Conservation (phyloP, 2,797 vertebrate genomes). For the Smutsia temminckii region DNA sequence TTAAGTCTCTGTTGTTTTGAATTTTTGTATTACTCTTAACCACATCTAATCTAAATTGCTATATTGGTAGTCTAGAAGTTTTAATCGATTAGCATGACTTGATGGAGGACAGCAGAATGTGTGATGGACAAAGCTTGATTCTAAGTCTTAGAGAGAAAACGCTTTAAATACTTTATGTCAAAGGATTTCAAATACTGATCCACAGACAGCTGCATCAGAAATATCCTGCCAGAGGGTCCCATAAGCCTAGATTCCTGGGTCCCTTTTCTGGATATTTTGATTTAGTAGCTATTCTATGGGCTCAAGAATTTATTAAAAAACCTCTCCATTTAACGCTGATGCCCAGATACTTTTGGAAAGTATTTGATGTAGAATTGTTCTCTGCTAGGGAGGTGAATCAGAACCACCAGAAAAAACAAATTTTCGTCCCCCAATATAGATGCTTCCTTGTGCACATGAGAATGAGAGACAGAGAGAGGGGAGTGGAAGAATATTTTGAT, state of each 20-base stretch:
- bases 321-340: background rate
- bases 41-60: background rate
- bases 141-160: background rate
- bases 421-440: background rate
- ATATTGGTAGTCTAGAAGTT: background rate
- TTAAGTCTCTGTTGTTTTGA: background rate
- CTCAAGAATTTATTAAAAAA: background rate
- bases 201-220: background rate
- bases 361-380: conserved; percentile 19
- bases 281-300: background rate
- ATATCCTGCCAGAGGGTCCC: background rate
- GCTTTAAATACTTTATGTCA: background rate
- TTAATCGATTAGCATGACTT: background rate
- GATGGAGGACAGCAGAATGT: background rate
- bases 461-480: background rate
- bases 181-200: background rate
- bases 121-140: background rate
- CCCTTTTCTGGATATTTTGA: background rate
- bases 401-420: background rate
- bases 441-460: background rate
- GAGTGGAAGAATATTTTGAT: background rate
- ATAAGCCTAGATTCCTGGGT: background rate
- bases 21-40: background rate
- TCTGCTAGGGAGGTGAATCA: background rate
- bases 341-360: background rate